phyloP scores from a whole-genome alignment of 2,888 invertebrate species.

The Diogma glabrata region DNA sequence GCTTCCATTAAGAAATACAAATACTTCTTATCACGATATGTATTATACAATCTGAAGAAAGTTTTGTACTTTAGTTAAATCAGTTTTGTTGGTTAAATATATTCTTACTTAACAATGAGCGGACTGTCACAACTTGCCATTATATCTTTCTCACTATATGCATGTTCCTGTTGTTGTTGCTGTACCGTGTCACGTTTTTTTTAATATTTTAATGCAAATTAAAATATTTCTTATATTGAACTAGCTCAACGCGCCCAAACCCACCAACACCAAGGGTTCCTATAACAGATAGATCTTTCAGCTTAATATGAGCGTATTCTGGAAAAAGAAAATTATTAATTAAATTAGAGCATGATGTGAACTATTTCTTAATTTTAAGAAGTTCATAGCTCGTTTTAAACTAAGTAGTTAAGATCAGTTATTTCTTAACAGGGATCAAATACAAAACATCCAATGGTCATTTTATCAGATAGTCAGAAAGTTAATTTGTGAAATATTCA shows the following conservation, averaged over 20 bases:
- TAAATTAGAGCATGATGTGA: no score
- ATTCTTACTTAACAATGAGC: constrained; percentile 69
- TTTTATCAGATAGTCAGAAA: no score
- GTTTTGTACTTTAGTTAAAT: no score
- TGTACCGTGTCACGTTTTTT: constrained; percentile 83
- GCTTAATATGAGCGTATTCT: constrained; percentile 55
- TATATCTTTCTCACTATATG: constrained; percentile 77
- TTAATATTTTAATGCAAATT: constrained; percentile 77
- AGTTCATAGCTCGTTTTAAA: no score
- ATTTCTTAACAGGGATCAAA: no score
- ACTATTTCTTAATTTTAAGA: no score
- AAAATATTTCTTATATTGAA: constrained; percentile 40
- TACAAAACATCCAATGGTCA: no score
- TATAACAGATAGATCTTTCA: constrained; percentile 68
- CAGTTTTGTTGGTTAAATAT: no score
- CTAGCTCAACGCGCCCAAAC: constrained; percentile 79
- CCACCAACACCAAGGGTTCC: constrained; percentile 89
- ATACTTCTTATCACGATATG: constrained; percentile 82
- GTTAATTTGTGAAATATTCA: no score
- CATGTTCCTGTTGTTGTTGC: constrained; percentile 81
- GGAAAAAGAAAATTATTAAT: constrained; percentile 17
- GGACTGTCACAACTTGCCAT: constrained; percentile 63
- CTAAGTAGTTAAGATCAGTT: no score
- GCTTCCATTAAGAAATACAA: constrained; percentile 93
- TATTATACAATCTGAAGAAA: constrained; percentile 78